A percentile compares a stretch with the other conserved stretches of the same genome.
Conservation (phyloP, 2,113 vertebrate species). For the Boulengeromyrus knoepffleri region DNA sequence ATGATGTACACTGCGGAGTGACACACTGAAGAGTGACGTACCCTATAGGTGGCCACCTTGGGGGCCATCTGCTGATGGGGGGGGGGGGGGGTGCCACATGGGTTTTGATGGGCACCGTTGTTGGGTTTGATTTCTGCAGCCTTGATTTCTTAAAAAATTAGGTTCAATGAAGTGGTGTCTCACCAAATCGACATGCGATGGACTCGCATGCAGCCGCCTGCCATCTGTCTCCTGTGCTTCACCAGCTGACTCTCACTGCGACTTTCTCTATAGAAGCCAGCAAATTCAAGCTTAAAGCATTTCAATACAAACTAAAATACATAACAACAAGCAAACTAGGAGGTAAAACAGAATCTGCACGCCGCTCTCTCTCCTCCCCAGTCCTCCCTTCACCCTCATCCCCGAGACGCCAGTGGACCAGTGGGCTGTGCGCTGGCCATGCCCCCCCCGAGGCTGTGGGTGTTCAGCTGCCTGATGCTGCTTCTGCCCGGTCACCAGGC, state of each 20-base stretch:
- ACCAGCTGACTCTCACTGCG: not conserved
- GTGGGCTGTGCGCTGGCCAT: not conserved
- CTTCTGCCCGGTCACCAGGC: conserved; percentile 37
- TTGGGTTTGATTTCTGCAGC: not conserved
- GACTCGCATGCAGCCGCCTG: not conserved
- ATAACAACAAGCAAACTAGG: not conserved
- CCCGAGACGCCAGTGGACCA: not conserved
- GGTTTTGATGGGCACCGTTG: not conserved
- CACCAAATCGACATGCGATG: not conserved
- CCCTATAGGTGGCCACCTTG: not conserved
- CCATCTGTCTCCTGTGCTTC: not conserved
- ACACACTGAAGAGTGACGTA: too few species aligned
- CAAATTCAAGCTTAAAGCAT: not conserved
- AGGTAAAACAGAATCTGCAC: not conserved
- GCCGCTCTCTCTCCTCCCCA: not conserved
- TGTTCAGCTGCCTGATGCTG: conserved; percentile 42
- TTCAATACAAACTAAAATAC: not conserved
- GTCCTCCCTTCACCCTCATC: not conserved
- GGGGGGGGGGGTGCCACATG: not conserved
- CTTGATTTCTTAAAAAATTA: not conserved
- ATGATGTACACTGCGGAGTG: too few species aligned
- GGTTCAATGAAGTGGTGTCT: not conserved
- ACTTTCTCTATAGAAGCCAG: not conserved
- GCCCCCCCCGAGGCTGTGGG: conserved; percentile 20
- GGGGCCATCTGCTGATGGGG: not conserved